Evolutionary conservation across 2,113 vertebrate species (phyloP).

Genomic region (Mastomys natalensis): DNA sequence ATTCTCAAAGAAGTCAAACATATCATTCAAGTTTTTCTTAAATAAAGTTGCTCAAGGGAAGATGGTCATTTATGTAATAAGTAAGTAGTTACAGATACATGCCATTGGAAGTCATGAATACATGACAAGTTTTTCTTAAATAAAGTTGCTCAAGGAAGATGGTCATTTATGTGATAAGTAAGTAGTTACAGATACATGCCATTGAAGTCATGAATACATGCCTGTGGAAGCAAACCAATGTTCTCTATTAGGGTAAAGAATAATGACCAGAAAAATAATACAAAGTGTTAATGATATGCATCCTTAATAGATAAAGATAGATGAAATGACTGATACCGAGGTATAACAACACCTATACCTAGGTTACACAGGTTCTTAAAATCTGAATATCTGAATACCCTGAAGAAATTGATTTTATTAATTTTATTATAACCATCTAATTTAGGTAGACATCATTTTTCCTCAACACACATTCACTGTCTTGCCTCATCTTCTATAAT

Average conservation of each 20-base stretch:
- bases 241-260: not conserved
- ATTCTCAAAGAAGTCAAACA: not conserved
- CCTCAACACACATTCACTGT: not conserved
- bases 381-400: not conserved
- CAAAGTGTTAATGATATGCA: not conserved
- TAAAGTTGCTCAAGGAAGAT: not conserved
- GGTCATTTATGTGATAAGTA: not conserved
- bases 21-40: not conserved
- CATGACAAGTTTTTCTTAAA: not conserved
- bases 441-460: not conserved
- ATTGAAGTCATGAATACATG: not conserved
- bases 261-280: not conserved
- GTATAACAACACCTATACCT: fast-evolving
- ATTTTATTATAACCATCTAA: not conserved
- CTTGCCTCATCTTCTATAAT: not conserved
- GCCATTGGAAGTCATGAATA: not conserved
- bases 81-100: not conserved
- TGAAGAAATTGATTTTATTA: not conserved
- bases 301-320: not conserved
- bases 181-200: not conserved
- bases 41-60: not conserved
- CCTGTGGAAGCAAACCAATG: not conserved
- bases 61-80: not conserved
- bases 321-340: fast-evolving
- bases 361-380: not conserved